Evolutionary conservation across 2,113 vertebrate species (phyloP).

Genomic region (Rutilus rutilus): DNA sequence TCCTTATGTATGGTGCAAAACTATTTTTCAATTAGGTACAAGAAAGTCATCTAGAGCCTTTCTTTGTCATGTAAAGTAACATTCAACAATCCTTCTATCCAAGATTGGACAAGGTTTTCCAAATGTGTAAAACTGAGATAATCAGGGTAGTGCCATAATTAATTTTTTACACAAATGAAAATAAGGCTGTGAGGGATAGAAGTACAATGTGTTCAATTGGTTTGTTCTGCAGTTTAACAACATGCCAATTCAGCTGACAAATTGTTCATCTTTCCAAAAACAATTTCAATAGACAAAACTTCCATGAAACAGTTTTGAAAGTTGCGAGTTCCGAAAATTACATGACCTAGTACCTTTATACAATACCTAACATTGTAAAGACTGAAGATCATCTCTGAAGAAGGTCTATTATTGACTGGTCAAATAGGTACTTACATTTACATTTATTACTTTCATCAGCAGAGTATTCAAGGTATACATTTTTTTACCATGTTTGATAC

Average conservation of each 20-base stretch:
- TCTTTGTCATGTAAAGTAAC: background rate
- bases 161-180: background rate
- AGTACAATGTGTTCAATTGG: background rate
- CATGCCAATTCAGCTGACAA: background rate
- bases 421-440: background rate
- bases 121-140: background rate
- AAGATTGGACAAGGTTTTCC: background rate
- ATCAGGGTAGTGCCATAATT: background rate
- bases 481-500: background rate
- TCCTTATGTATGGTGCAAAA: background rate
- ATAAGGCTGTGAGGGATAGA: background rate
- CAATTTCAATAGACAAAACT: background rate
- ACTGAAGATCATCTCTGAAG: background rate
- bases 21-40: background rate
- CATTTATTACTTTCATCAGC: background rate
- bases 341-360: background rate
- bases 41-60: background rate
- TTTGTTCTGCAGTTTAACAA: background rate
- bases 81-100: background rate
- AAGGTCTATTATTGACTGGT: background rate
- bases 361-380: background rate
- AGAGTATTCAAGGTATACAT: background rate
- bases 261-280: background rate
- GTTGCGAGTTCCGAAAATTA: background rate
- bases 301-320: background rate